Base-by-base conservation (phyloP, 2,888 invertebrate species). In the Strigamia maritima region DNA sequence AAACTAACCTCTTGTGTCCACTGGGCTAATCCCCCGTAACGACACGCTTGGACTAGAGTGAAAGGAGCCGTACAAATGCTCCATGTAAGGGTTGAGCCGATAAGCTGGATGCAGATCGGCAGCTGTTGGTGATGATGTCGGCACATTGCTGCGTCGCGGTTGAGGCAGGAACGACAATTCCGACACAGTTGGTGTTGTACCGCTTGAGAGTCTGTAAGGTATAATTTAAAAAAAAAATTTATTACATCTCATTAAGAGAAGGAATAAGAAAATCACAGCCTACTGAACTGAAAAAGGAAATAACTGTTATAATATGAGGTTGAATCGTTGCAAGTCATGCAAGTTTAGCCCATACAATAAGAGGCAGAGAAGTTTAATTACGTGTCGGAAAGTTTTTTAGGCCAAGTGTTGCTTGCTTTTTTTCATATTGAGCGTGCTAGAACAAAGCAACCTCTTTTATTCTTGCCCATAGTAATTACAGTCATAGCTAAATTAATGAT, bases 31-130 rank as follows among this genome's bases (percentile, higher is more conserved):
- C 78, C 85, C 92, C 86, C 92, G 91, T 84, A 92, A 88, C 81
- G 92, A 91, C 83, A 91, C 89, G 81, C 89, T 88, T 81, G 91
- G 90, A 85, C 90, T 90, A 81, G 85, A 89, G 86, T 92, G 91
- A 84, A 92, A 91, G 83, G 91, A 88, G 80, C 91, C 90, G 85
- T 92, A 92, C 83, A 92, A 89, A 87, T 92, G 92, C 88, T 92
- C 92, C 91, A 92, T 92, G 88, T 92, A 92, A 85, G 87, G 86
- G 81, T 91, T 90, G 84, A 92, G 90, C 86, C 92, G 89, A 86
- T 91, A 92, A 81, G 92, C 91, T 83, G 91, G 91, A 87, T 91
- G 91, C 86, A 84, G 86, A 85, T 86, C 88, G 86, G 87, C 87
- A 87, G 85, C 79, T 74, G 81, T 79, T 78, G 78, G 80, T 10